Evolutionary conservation across 1,140 invertebrate species (phyloP).

Genomic region (Drosophila navojoa): DNA sequence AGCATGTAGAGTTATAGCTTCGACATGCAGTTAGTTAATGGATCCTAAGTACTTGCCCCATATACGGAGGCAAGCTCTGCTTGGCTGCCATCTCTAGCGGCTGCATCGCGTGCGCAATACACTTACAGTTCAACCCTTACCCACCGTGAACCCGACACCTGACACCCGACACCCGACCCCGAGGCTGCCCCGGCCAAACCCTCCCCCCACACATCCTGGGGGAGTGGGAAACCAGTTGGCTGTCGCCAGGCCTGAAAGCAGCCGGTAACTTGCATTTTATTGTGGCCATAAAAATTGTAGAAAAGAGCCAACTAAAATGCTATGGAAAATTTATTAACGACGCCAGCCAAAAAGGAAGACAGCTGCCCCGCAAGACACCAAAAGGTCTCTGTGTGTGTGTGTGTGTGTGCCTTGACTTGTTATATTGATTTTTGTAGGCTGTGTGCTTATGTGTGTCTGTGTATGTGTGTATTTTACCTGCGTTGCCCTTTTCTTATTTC

Average conservation of each 20-base stretch:
- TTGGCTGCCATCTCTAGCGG: constrained; percentile 11
- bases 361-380: constrained; percentile 32
- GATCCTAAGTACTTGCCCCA: neutral
- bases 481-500: neutral
- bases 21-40: neutral
- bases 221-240: constrained; percentile 15
- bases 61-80: no score
- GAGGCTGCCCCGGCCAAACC: no score
- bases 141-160: no score
- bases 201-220: neutral
- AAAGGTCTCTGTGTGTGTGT: constrained; percentile 12
- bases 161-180: no score
- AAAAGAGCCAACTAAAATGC: constrained; percentile 47
- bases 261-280: constrained; percentile 52
- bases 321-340: constrained; percentile 57
- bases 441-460: constrained; percentile 4
- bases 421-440: constrained; percentile 42
- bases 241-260: constrained; percentile 25
- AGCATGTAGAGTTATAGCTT: no score
- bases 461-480: constrained; percentile 27
- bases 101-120: constrained; percentile 70
- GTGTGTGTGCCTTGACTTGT: constrained; percentile 46
- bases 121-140: constrained; percentile 37
- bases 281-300: constrained; percentile 55
- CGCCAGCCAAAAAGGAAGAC: constrained; percentile 40